Conservation (phyloP, 2,113 vertebrate species). For the Phaetusa simplex region DNA sequence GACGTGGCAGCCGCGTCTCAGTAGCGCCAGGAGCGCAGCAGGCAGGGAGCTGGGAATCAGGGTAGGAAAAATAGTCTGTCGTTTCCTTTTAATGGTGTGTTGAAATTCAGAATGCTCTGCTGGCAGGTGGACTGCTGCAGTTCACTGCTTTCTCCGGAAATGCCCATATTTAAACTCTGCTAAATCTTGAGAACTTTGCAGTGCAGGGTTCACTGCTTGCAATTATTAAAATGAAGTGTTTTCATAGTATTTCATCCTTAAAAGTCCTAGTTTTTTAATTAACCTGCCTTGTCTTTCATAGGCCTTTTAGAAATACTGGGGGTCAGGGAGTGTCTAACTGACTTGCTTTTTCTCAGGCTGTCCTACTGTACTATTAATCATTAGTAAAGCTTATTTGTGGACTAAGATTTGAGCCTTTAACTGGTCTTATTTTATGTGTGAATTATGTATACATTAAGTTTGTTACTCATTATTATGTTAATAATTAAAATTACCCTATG, state of each 20-base stretch:
- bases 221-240: accelerated
- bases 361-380: not conserved
- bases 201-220: not conserved
- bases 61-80: not conserved
- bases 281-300: not conserved
- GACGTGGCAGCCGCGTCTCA: conserved; percentile 34
- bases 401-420: not conserved
- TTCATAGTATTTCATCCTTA: not conserved
- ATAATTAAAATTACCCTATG: conserved; percentile 2
- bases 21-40: not conserved
- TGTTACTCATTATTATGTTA: not conserved
- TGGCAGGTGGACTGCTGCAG: conserved; percentile 8
- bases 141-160: not conserved
- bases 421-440: not conserved
- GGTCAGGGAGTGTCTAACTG: not conserved
- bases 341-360: not conserved
- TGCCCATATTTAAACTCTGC: not conserved
- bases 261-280: accelerated
- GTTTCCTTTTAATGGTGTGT: not conserved
- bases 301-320: not conserved
- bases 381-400: not conserved
- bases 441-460: not conserved
- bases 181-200: not conserved
- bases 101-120: not conserved
- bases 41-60: not conserved